These are phyloP conservation scores for Balaenoptera acutorostrata DNA, from an alignment of 2,113 vertebrate genomes.

Conservation along the genomic window DNA sequence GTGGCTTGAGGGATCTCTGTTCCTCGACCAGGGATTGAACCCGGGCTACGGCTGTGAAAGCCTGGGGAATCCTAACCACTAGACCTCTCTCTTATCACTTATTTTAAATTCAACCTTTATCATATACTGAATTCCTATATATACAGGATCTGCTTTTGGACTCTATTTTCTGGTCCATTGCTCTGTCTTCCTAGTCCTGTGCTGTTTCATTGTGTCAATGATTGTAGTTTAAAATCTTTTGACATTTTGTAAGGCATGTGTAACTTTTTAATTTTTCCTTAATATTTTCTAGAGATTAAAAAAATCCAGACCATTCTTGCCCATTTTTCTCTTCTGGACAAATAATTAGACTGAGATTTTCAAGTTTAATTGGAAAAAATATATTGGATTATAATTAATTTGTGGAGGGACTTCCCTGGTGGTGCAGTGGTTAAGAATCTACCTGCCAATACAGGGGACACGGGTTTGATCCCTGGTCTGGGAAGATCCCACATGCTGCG, in stretches of 20 bases:
- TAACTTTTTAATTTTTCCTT: not conserved
- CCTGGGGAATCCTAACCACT: not conserved
- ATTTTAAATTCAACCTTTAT: not conserved
- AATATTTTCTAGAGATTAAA: not conserved
- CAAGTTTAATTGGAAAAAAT: not conserved
- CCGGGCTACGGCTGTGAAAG: not conserved
- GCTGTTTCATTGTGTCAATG: not conserved
- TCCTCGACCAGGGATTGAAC: not conserved
- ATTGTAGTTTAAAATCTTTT: not conserved
- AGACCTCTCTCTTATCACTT: not conserved
- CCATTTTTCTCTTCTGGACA: not conserved
- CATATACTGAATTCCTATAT: not conserved
- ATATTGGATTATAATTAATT: not conserved
- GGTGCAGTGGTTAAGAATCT: too few relatives aligned
- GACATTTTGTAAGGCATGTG: not conserved
- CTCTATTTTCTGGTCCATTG: not conserved
- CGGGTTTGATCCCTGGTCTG: too few relatives aligned
- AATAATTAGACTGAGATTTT: slow-evolving; percentile 6
- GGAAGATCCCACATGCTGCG: too few relatives aligned
- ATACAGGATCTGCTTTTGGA: not conserved
- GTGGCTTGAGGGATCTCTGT: not conserved
- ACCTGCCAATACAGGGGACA: too few relatives aligned
- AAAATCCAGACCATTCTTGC: not conserved
- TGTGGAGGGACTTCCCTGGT: not conserved
- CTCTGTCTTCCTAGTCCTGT: not conserved